Evolutionary conservation across 2,113 vertebrate species (phyloP), one percentile per base, ranked within the genome.

Genomic region (Burhinus oedicnemus): DNA sequence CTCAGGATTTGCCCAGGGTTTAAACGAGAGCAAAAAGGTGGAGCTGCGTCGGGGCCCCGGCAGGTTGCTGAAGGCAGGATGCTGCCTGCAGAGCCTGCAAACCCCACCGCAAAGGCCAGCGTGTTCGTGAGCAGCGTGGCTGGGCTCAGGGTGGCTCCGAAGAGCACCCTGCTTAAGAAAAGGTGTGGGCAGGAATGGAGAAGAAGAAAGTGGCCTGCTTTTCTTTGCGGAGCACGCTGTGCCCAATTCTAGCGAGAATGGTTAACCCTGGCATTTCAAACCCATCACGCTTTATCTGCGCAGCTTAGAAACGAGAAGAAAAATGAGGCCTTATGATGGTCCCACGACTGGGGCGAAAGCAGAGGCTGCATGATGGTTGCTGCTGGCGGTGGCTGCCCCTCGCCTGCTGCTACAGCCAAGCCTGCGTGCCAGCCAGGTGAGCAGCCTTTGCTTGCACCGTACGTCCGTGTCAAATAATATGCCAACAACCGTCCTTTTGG

Each of bases 191-290:
- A 86, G 80, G 47, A 81, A 65, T 0, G 1, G 29, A 80, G 94
- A 92, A 91, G 81, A 64, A 77, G 91, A 81, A 77, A 34, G 91
- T 5, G 3, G 49, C 54, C 89, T 38, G 20, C 7, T 36, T 49
- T 65, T 65, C 94, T 44, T 23, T 29, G 60, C 7, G 32, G 88
- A 83, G 92, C 74, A 38, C 0, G 0, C 80, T 78, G 77, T 61
- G 81, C 81, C 62, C 88, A 61, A 80, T 86, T 90, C 60, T 29
- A 94, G 66, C 11, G 15, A 65, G 30, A 55, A 89, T 12, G 94
- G 89, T 90, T 95, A 93, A 90, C 84, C 89, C 91, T 12, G 34
- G 66, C 61, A 62, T 89, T 92, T 92, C 83, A 90, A 85, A 94
- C 66, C 42, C 82, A 51, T 72, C 69, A 15, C 12, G 17, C 61